Conservation (phyloP, 2,888 invertebrate species). For the Perdita meconis region DNA sequence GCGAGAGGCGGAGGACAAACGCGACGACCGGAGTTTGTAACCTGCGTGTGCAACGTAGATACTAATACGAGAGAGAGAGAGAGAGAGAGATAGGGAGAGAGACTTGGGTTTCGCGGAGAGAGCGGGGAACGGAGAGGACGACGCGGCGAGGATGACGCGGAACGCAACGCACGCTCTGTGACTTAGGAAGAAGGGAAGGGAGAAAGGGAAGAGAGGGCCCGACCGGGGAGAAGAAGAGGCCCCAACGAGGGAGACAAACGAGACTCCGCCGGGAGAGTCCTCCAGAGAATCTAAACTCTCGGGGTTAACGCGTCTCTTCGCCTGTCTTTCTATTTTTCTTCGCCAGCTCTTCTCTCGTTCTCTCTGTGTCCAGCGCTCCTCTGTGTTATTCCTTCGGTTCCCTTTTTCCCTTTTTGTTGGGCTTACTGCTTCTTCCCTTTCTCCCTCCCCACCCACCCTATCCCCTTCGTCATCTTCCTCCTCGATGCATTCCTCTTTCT, state of each 20-base stretch:
- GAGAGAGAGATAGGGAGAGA: slow-evolving; percentile 5
- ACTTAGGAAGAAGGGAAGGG: slow-evolving; percentile 49
- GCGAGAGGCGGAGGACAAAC: slow-evolving; percentile 48
- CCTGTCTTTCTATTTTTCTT: slow-evolving; percentile 57
- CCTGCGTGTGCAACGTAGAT: slow-evolving; percentile 52
- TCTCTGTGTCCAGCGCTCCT: neutral
- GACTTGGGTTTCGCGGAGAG: no score
- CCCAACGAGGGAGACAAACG: slow-evolving; percentile 68
- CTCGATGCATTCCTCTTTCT: slow-evolving; percentile 42
- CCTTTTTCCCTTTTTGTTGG: slow-evolving; percentile 35
- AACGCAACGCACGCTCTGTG: slow-evolving; percentile 24
- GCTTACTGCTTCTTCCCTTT: slow-evolving; percentile 25
- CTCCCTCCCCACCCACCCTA: neutral
- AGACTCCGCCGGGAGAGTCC: slow-evolving; percentile 54
- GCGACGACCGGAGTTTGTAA: slow-evolving; percentile 37
- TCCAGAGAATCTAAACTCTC: slow-evolving; percentile 64
- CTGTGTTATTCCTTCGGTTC: slow-evolving; percentile 33
- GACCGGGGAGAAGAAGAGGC: slow-evolving; percentile 43
- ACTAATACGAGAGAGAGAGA: slow-evolving; percentile 34
- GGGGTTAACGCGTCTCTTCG: slow-evolving; percentile 62
- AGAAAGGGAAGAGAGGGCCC: slow-evolving; percentile 31
- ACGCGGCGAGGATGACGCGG: slow-evolving; percentile 31
- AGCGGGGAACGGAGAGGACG: neutral
- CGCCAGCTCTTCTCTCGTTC: slow-evolving; percentile 24
- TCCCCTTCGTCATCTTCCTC: slow-evolving; percentile 48